Conservation (phyloP, 1,140 invertebrate species). For the Luehdorfia chinensis region DNA sequence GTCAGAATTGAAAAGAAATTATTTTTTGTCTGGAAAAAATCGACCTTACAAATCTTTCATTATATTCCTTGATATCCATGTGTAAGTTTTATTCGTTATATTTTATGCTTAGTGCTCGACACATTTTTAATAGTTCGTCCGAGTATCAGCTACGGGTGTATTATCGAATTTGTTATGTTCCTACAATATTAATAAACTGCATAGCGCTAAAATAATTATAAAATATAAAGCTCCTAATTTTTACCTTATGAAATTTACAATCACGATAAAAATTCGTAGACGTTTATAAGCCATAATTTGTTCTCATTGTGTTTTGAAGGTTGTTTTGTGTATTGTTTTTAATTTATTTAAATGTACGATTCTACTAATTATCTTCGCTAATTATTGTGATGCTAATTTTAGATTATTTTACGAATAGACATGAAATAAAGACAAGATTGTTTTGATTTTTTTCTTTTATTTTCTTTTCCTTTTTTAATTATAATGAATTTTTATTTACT, state of each 20-base stretch:
- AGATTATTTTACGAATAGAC: slow-evolving; percentile 16
- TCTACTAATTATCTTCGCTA: slow-evolving; percentile 12
- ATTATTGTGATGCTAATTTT: slow-evolving; percentile 18
- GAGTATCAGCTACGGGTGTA: too few species aligned
- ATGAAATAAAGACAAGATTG: slow-evolving; percentile 18
- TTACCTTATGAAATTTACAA: background rate
- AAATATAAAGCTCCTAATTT: background rate
- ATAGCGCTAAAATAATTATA: background rate
- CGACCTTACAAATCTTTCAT: too few species aligned
- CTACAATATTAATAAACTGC: background rate
- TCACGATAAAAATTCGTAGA: background rate
- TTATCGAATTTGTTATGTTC: slow-evolving; percentile 12
- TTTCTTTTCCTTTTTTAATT: slow-evolving; percentile 1
- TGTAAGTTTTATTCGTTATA: too few species aligned
- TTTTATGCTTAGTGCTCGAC: too few species aligned
- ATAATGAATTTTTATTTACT: background rate
- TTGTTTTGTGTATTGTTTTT: slow-evolving; percentile 14
- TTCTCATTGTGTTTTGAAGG: slow-evolving; percentile 10
- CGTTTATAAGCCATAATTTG: slow-evolving; percentile 2
- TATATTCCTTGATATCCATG: too few species aligned
- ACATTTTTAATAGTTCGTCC: too few species aligned
- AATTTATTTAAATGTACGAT: too few species aligned
- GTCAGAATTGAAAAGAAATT: too few species aligned
- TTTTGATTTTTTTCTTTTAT: slow-evolving; percentile 18
- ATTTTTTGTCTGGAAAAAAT: too few species aligned